Evolutionary conservation across 2,797 vertebrate genomes (phyloP).

Genomic region (Jordanella pulchra): DNA sequence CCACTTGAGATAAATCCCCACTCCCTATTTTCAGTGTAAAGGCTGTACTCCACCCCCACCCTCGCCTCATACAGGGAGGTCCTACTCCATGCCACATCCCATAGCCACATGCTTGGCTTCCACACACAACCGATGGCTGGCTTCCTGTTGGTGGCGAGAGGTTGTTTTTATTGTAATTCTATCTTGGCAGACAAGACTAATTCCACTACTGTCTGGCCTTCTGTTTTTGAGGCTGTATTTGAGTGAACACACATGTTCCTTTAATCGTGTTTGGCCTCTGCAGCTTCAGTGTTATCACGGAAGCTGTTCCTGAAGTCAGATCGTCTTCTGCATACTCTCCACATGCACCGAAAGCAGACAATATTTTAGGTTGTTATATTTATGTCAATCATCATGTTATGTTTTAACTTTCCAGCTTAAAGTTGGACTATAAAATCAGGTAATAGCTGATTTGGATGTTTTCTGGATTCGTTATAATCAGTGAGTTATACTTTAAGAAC

Average conservation of each 20-base stretch:
- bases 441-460: neutral
- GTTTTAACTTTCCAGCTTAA: neutral
- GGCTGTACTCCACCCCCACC: constrained; percentile 15
- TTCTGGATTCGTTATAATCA: neutral
- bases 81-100: constrained; percentile 48
- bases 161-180: constrained; percentile 74
- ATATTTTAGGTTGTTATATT: neutral
- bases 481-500: neutral
- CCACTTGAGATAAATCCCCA: constrained; percentile 27
- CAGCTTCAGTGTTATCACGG: constrained; percentile 19
- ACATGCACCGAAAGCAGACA: constrained; percentile 4
- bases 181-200: constrained; percentile 67
- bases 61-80: constrained; percentile 45
- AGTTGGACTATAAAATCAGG: neutral
- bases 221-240: constrained; percentile 35
- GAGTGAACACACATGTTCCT: constrained; percentile 21
- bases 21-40: constrained; percentile 26
- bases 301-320: constrained; percentile 14
- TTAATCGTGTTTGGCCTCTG: constrained; percentile 40
- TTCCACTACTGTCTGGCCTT: constrained; percentile 62
- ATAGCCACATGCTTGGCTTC: constrained; percentile 47
- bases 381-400: neutral
- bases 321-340: neutral
- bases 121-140: constrained; percentile 51
- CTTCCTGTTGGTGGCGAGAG: constrained; percentile 70